phyloP scores from a whole-genome alignment of 2,113 vertebrate species.

The Microtus ochrogaster region DNA sequence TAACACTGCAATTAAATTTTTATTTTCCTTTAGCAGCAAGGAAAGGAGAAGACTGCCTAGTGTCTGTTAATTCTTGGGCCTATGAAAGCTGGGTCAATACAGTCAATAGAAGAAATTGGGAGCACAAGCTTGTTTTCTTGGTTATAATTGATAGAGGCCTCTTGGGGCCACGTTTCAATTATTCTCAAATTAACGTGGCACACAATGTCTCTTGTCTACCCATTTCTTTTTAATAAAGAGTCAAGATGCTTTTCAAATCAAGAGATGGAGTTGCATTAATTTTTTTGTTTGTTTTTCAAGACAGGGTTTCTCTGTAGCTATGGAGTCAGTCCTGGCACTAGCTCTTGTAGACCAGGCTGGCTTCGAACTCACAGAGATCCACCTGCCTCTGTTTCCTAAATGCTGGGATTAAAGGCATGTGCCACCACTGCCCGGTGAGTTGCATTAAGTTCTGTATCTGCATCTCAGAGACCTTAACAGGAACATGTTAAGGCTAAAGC shows the following conservation, averaged over 20 bases:
- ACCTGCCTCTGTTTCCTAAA: too few species aligned
- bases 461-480: neutral
- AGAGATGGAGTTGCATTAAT: neutral
- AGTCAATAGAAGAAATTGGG: neutral
- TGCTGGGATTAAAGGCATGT: too few species aligned
- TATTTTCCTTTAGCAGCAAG: neutral
- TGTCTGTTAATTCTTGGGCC: slow-evolving; percentile 1
- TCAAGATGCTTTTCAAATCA: slow-evolving; percentile 9
- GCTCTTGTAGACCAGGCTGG: too few species aligned
- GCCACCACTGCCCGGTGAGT: too few species aligned
- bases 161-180: slow-evolving; percentile 21
- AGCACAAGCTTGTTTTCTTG: neutral
- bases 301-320: too few species aligned
- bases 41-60: neutral
- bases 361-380: too few species aligned
- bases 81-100: neutral
- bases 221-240: slow-evolving; percentile 38
- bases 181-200: slow-evolving; percentile 33
- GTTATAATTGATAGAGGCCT: slow-evolving; percentile 12
- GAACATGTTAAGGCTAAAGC: neutral
- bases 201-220: neutral
- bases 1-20: neutral
- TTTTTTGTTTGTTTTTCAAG: too few species aligned
- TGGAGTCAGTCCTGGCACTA: too few species aligned
- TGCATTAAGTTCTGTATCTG: neutral